Conservation (phyloP, 2,888 invertebrate species). For the Himalopsyche tibetana region DNA sequence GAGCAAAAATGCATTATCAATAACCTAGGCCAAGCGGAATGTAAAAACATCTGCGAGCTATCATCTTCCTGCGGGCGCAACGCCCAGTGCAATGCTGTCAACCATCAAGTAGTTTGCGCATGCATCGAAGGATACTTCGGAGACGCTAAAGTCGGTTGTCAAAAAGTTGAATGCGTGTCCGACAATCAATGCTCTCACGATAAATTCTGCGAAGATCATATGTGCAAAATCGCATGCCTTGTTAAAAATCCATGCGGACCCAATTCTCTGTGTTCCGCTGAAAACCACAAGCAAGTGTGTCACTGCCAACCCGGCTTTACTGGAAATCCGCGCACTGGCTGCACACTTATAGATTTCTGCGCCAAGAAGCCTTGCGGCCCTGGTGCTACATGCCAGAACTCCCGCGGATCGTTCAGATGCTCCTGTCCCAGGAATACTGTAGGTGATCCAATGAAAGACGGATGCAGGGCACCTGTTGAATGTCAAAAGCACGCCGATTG, state of each 20-base stretch:
- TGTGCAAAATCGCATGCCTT: constrained; percentile 91
- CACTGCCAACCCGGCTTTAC: constrained; percentile 93
- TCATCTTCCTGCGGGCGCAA: constrained; percentile 86
- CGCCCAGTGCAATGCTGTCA: constrained; percentile 85
- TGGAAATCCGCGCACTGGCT: constrained; percentile 85
- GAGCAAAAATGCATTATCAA: constrained; percentile 84
- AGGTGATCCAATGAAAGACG: constrained; percentile 90
- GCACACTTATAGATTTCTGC: constrained; percentile 87
- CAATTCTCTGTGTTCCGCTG: constrained; percentile 90
- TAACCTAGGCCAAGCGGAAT: constrained; percentile 85
- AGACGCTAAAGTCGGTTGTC: constrained; percentile 88
- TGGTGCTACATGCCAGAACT: constrained; percentile 87
- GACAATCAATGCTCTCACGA: constrained; percentile 87
- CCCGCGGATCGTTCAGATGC: constrained; percentile 88
- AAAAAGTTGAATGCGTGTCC: constrained; percentile 85
- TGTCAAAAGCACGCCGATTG: constrained; percentile 88
- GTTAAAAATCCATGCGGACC: constrained; percentile 89
- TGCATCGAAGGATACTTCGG: constrained; percentile 89
- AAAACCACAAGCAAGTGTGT: constrained; percentile 84
- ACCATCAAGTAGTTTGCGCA: constrained; percentile 85
- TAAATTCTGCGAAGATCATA: constrained; percentile 88
- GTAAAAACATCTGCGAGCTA: constrained; percentile 85
- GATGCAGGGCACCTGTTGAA: constrained; percentile 89
- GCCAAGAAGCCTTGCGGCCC: constrained; percentile 86
- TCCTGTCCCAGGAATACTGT: constrained; percentile 86